These are phyloP conservation scores for Oceanodroma tethys DNA, from an alignment of 2,113 vertebrate species.

Conservation along the genomic window DNA sequence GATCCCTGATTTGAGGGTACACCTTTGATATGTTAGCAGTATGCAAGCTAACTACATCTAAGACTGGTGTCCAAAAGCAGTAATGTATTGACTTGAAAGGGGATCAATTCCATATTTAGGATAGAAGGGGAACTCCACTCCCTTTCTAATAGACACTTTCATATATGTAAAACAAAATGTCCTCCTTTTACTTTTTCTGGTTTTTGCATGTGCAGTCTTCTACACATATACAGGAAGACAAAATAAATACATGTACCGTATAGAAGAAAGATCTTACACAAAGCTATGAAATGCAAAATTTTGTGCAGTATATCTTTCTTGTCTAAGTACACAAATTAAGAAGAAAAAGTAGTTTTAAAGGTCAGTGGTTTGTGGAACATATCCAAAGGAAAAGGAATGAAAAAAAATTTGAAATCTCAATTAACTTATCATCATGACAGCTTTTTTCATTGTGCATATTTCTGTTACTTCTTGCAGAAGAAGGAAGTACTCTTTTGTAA, in stretches of 20 bases:
- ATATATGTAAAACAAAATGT: not conserved
- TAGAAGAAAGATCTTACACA: not conserved
- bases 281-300: not conserved
- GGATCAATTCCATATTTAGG: not conserved
- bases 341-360: not conserved
- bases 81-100: not conserved
- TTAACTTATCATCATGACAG: conserved; percentile 31
- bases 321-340: not conserved
- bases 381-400: conserved; percentile 3
- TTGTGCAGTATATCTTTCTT: not conserved
- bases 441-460: conserved; percentile 6
- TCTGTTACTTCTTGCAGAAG: conserved; percentile 33
- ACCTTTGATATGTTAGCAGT: not conserved
- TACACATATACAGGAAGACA: not conserved
- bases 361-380: not conserved
- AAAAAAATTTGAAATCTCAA: conserved; percentile 14
- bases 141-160: not conserved
- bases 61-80: not conserved
- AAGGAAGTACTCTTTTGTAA: conserved; percentile 3
- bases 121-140: not conserved
- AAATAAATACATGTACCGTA: not conserved
- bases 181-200: not conserved
- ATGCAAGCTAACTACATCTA: not conserved
- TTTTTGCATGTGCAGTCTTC: not conserved
- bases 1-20: not conserved